Evolutionary conservation across 2,797 vertebrate species (phyloP).

Genomic region (Jordanella pulchra): DNA sequence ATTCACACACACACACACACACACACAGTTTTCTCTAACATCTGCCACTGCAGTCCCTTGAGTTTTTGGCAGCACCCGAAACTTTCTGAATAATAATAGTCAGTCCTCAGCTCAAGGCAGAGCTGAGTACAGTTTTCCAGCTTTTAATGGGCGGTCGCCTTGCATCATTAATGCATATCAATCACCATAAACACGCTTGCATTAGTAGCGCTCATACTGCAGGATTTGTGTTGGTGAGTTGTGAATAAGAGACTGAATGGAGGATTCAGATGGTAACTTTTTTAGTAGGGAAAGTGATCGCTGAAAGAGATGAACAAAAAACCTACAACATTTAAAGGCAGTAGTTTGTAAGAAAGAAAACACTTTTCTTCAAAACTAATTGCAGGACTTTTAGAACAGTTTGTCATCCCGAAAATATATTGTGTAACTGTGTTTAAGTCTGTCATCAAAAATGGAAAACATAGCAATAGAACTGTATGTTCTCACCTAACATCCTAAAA

Average conservation of each 20-base stretch:
- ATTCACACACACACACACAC: constrained; percentile 38
- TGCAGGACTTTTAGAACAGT: neutral
- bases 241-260: constrained; percentile 58
- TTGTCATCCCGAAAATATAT: neutral
- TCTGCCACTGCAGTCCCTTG: constrained; percentile 71
- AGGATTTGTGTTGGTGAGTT: constrained; percentile 58
- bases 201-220: constrained; percentile 28
- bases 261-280: constrained; percentile 49
- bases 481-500: too few species aligned
- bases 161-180: constrained; percentile 76
- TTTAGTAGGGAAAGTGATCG: constrained; percentile 25
- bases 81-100: constrained; percentile 74
- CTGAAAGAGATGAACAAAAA: constrained; percentile 4
- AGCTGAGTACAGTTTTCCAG: constrained; percentile 63
- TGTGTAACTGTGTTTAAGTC: neutral
- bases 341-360: neutral
- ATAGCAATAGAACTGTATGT: neutral
- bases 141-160: constrained; percentile 70
- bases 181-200: constrained; percentile 60
- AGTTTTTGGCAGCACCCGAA: constrained; percentile 73
- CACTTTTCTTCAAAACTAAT: neutral
- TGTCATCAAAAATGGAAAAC: neutral
- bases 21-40: constrained; percentile 49
- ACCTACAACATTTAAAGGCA: neutral
- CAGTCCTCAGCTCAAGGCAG: constrained; percentile 62